These are phyloP conservation scores for Hypocryptadius cinnamomeus DNA, from an alignment of 2,113 vertebrate genomes.

Conservation along the genomic window DNA sequence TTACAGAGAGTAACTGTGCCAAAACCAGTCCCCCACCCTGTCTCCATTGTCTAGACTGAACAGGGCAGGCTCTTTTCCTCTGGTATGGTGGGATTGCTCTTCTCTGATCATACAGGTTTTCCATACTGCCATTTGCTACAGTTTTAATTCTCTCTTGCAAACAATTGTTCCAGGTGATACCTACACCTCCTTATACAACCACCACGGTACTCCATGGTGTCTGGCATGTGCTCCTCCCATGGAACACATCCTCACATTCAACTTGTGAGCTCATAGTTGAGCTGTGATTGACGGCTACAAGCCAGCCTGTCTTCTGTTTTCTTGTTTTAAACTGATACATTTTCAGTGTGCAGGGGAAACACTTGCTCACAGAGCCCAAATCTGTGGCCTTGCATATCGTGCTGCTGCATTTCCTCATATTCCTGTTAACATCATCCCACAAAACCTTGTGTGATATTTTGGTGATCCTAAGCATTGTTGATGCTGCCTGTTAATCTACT, in stretches of 20 bases:
- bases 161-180: not conserved
- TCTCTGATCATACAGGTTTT: not conserved
- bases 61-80: not conserved
- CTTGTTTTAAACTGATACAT: not conserved
- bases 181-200: not conserved
- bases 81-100: not conserved
- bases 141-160: not conserved
- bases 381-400: not conserved
- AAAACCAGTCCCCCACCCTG: no score
- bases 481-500: not conserved
- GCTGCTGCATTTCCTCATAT: not conserved
- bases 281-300: not conserved
- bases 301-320: not conserved
- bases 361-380: not conserved
- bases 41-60: not conserved
- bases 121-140: not conserved
- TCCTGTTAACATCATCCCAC: not conserved
- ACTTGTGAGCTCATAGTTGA: not conserved
- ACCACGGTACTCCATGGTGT: not conserved
- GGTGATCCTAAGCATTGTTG: not conserved
- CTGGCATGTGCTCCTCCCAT: not conserved
- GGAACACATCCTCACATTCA: not conserved
- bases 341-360: not conserved
- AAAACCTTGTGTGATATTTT: not conserved
- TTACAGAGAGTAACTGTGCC: not conserved